These are phyloP conservation scores for Ctenicera cuprea DNA, from an alignment of 2,888 invertebrate species.

Conservation along the genomic window DNA sequence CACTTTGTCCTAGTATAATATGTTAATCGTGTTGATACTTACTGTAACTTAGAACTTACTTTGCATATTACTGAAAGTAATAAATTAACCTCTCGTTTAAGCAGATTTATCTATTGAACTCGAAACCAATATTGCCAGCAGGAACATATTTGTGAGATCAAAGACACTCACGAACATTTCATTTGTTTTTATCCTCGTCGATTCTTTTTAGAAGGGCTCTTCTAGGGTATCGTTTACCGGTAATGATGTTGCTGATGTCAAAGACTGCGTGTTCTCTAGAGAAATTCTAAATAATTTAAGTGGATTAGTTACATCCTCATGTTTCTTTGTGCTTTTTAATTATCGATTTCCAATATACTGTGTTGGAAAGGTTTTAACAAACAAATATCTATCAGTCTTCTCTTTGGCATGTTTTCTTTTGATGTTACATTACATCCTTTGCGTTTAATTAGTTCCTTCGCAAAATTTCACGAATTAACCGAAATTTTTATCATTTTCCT, in stretches of 20 bases:
- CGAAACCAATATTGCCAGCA: constrained; percentile 21
- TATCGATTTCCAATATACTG: background rate
- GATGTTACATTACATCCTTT: background rate
- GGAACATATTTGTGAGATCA: constrained; percentile 41
- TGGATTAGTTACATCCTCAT: background rate
- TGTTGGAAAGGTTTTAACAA: background rate
- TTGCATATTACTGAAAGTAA: constrained; percentile 51
- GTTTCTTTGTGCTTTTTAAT: constrained; percentile 9
- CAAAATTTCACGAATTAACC: too few relatives aligned
- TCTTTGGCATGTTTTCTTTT: background rate
- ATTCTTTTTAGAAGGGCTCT: constrained; percentile 32
- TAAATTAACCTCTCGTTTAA: constrained; percentile 52
- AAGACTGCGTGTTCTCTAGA: constrained; percentile 2
- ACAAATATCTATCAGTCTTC: too few relatives aligned
- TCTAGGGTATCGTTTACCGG: constrained; percentile 34
- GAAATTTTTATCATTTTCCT: background rate
- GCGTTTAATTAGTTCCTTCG: background rate
- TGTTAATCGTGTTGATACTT: constrained; percentile 56
- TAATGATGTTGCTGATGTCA: constrained; percentile 34
- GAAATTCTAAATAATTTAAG: constrained; percentile 31
- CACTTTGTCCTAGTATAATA: constrained; percentile 54
- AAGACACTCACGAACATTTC: constrained; percentile 37
- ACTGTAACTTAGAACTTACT: constrained; percentile 49
- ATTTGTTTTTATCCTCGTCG: constrained; percentile 38
- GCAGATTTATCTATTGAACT: constrained; percentile 3